Base-by-base conservation (phyloP, 2,888 invertebrate species). In the Pristionchus entomophagus region DNA sequence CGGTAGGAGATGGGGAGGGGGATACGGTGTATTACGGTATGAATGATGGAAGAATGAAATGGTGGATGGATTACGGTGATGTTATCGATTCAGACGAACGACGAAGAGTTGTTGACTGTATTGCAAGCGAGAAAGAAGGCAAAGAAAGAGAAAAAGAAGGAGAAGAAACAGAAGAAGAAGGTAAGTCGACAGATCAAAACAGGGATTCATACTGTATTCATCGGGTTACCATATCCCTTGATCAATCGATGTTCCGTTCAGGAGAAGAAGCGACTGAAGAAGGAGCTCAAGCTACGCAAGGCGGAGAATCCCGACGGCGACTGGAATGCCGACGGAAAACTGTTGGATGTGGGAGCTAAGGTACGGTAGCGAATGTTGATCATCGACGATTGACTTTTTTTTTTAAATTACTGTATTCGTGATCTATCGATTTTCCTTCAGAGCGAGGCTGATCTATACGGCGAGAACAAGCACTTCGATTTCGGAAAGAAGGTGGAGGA, bases 401-500 rank as follows among this genome's bases (percentile, higher is more conserved):
- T 5, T 73, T 69, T n/a, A n/a, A n/a, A n/a, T n/a, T n/a, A n/a
- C n/a, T 14, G 22, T 26, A 22, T 45, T 8, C 29, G 17, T n/a
- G n/a, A n/a, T n/a, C n/a, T 22, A 59, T 22, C n/a, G 22, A 59
- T 59, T 59, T 29, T 8, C 32, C 86, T 89, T 19, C 86, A 91
- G 88, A 86, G 62, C 32, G 91, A 92, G 38, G 91, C 91, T 17
- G 91, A 93, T 83, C 87, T 92, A 51, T 93, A 93, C 84, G 92
- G 92, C n/a, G 87, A 88, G 41, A 92, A 91, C 83, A 90, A 90
- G 59, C 91, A 92, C 84, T 93, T 93, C 91, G 92, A 93, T 84
- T 93, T 93, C 53, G 91, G 91, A 62, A 93, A 93, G 87, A 91
- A 92, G 86, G 59, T 87, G 45, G 89, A 89, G 35, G 88, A 88